Conservation (phyloP, 2,113 vertebrate genomes). For the Taxidea taxus region DNA sequence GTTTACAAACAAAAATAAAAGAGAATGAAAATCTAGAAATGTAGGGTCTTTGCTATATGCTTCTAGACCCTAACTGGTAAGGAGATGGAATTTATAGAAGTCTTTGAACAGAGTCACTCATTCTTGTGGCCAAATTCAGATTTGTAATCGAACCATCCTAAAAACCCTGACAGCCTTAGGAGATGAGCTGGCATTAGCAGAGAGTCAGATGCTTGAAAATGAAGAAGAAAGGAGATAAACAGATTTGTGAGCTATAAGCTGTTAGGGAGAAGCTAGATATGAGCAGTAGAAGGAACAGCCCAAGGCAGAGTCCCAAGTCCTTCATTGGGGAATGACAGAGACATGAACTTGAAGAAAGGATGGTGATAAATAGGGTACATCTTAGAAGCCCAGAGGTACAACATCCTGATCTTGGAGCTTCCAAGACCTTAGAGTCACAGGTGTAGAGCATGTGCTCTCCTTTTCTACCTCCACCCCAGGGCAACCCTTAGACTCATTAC, state of each 20-base stretch:
- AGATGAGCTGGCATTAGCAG: not conserved
- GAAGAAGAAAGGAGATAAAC: not conserved
- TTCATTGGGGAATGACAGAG: not conserved
- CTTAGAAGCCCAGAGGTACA: not conserved
- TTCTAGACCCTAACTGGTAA: not conserved
- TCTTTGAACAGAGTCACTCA: not conserved
- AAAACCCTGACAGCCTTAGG: not conserved
- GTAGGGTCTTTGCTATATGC: not conserved
- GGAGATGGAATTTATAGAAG: not conserved
- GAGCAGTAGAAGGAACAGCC: not conserved
- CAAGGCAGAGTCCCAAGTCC: not conserved
- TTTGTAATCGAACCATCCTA: not conserved
- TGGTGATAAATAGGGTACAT: not conserved
- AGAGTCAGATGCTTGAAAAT: not conserved
- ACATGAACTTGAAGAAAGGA: not conserved
- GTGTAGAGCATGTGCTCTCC: not conserved
- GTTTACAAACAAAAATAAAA: not conserved
- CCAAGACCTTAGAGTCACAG: not conserved
- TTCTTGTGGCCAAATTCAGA: not conserved
- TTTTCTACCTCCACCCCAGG: not conserved
- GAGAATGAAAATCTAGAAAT: not conserved
- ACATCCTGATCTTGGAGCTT: not conserved
- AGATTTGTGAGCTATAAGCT: not conserved
- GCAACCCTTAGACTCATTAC: not conserved
- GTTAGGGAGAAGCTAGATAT: not conserved